A percentile compares a stretch with the other conserved stretches of the same genome.
These are phyloP conservation scores for Drosophila simulans DNA, from an alignment of 1,140 invertebrate genomes.

Conservation along the genomic window DNA sequence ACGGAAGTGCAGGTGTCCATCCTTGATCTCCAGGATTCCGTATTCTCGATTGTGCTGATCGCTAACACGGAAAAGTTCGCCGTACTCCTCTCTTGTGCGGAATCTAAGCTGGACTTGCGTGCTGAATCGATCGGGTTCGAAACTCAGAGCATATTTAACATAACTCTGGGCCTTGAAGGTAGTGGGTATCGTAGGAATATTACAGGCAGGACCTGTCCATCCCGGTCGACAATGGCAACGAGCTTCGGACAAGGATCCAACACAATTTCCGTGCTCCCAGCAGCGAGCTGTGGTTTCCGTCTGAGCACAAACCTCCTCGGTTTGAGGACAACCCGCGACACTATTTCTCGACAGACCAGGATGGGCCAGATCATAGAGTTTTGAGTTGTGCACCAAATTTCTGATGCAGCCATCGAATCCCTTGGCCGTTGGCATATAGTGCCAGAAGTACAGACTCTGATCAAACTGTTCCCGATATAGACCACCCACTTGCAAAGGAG, in stretches of 20 bases:
- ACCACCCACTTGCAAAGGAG: slow-evolving; percentile 96
- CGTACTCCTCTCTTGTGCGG: slow-evolving; percentile 95
- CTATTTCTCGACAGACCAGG: slow-evolving; percentile 93
- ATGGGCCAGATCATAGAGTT: slow-evolving; percentile 96
- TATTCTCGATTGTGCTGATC: slow-evolving; percentile 98
- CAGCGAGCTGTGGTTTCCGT: slow-evolving; percentile 92
- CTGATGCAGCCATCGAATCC: slow-evolving; percentile 97
- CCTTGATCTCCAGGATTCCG: slow-evolving; percentile 97
- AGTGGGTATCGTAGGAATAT: slow-evolving; percentile 92
- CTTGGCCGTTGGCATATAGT: slow-evolving; percentile 93
- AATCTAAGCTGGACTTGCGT: slow-evolving; percentile 97
- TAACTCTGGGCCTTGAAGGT: slow-evolving; percentile 96
- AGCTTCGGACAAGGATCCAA: slow-evolving; percentile 94
- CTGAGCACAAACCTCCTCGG: slow-evolving; percentile 94
- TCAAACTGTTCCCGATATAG: slow-evolving; percentile 94
- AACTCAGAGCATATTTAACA: slow-evolving; percentile 97
- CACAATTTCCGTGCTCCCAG: slow-evolving; percentile 96
- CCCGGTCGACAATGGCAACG: slow-evolving; percentile 96
- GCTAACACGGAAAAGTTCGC: slow-evolving; percentile 95
- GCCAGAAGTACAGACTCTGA: slow-evolving; percentile 93
- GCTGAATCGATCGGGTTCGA: slow-evolving; percentile 95
- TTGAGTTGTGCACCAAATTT: slow-evolving; percentile 97
- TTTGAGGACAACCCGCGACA: slow-evolving; percentile 94
- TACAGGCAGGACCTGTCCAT: slow-evolving; percentile 94
- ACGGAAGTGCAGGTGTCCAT: slow-evolving; percentile 94